Evolutionary conservation across 2,797 vertebrate genomes (phyloP), one percentile per base, ranked within the genome.

Genomic region (Takifugu ocellatus): DNA sequence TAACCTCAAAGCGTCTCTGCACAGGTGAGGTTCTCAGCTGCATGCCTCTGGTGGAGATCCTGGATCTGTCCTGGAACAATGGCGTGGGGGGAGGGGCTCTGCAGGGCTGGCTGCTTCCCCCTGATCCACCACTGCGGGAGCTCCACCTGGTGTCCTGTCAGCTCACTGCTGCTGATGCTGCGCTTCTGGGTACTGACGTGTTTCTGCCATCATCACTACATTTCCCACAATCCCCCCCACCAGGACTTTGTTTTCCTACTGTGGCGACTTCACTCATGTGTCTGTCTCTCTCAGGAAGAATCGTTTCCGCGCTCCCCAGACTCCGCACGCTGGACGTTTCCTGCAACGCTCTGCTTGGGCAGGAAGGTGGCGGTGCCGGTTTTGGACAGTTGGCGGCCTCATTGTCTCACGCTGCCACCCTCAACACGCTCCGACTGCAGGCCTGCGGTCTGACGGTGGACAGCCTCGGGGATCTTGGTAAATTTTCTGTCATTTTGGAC

Each of bases 1-100:
- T 44, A 7, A n/a, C 16, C 1, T 27, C 3, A 17, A 29, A 25
- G n/a, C 56, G 5, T 78, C 36, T 39, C 6, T 51, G 5, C 48
- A 12, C 7, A 89, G 95, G 93, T 44, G 91, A 92, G 6, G 81
- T 87, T n/a, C 85, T 96, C 61, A 74, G 79, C 78, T 66, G 29
- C 14, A 12, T 89, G 43, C 90, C 91, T 57, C 80, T 91, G 5
- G 59, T 96, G 70, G 92, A 96, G 85, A 66, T 90, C 66, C 61
- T 98, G 33, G 93, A 94, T 78, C 82, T 98, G 69, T 97, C 94
- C 46, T 98, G 94, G 94, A 98, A 98, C 59, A 27, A 64, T 26
- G 77, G 88, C 1, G 66, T 94, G 0, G 92, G 94, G 17, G 83
- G 68, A 2, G 91, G 92, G 14, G 89, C 88, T 52, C 56, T 97